phyloP scores from a whole-genome alignment of 1,140 invertebrate genomes.

The Sitophilus oryzae region DNA sequence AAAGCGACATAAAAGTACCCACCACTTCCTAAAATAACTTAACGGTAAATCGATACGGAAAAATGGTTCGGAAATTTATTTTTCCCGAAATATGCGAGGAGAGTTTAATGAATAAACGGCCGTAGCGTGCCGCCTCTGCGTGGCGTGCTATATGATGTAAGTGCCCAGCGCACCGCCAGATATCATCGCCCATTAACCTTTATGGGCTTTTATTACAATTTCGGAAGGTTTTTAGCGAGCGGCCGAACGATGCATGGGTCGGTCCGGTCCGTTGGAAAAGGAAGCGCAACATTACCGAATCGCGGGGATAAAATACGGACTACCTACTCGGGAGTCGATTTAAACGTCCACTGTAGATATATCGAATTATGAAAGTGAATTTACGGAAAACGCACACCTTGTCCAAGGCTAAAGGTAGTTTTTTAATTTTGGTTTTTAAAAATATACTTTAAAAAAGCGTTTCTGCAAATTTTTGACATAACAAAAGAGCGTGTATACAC shows the following conservation, averaged over 20 bases:
- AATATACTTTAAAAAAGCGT: not conserved
- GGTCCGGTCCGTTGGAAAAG: no score
- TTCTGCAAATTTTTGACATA: not conserved
- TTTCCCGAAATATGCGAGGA: not conserved
- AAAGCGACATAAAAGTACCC: no score
- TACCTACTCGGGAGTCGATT: not conserved
- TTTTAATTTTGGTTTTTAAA: not conserved
- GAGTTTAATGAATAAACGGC: not conserved
- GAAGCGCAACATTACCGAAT: not conserved
- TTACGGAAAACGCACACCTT: not conserved
- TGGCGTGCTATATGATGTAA: conserved; percentile 1
- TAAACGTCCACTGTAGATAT: not conserved
- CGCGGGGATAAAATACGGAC: not conserved
- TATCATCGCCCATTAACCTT: conserved; percentile 1
- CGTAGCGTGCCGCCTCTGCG: not conserved
- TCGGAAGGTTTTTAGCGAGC: not conserved
- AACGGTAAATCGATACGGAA: not conserved
- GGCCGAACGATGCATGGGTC: no score
- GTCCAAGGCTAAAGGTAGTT: not conserved
- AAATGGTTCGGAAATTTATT: not conserved
- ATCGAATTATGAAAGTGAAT: not conserved
- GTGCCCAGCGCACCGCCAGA: not conserved
- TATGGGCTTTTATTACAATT: conserved; percentile 5
- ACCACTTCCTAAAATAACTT: not conserved
- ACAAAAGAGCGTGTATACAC: not conserved